Conservation (phyloP, 2,113 vertebrate genomes). For the Passerina amoena region DNA sequence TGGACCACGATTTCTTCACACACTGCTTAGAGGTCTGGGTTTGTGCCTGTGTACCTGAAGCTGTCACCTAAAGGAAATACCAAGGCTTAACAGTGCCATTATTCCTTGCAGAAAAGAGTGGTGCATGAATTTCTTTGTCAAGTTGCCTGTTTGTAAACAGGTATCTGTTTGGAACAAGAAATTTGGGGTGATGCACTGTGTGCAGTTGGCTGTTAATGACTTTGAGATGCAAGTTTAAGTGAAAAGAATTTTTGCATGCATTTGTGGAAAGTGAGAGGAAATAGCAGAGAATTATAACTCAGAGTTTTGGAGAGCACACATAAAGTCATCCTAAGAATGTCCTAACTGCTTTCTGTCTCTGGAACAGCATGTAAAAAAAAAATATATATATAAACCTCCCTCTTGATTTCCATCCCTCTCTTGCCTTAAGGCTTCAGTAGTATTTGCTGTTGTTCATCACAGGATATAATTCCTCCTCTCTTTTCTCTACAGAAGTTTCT, state of each 20-base stretch:
- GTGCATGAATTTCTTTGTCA: neutral
- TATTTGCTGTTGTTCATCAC: neutral
- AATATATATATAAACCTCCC: accelerated
- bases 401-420: neutral
- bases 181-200: neutral
- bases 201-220: neutral
- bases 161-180: neutral
- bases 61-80: neutral
- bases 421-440: neutral
- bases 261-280: neutral
- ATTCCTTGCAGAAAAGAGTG: neutral
- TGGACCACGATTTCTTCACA: accelerated
- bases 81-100: neutral
- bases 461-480: neutral
- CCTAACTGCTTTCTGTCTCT: neutral
- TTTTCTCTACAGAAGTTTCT: neutral
- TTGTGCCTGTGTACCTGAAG: neutral
- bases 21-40: neutral
- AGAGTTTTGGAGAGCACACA: neutral
- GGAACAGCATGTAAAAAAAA: neutral
- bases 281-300: neutral
- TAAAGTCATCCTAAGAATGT: neutral
- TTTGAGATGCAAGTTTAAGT: neutral
- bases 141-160: neutral
- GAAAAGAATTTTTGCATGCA: neutral